Evolutionary conservation across 2,888 invertebrate species (phyloP), one percentile per base, ranked within the genome.

Genomic region (Lutraria lutraria): DNA sequence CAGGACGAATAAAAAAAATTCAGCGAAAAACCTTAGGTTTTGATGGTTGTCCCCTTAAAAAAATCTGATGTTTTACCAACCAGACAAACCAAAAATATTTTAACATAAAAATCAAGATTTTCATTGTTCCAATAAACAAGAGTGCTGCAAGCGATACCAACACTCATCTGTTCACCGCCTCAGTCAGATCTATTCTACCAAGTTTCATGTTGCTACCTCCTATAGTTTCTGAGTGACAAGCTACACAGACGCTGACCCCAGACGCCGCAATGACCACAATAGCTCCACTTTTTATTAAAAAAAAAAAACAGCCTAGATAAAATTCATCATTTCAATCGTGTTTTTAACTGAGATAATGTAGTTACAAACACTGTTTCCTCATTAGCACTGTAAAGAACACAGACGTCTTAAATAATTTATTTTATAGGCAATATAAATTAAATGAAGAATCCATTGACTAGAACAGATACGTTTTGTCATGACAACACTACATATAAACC

Each of bases 351-450:
- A 43, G 21, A 63, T 63, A 68, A n/a, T n/a, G 25, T 21, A n/a
- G 25, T 12, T 25, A 63, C 63, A 12, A 25, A 68, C 8, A 4
- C 63, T 68, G 12, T 3, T 25, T 68, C n/a, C n/a, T 68, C 25
- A 68, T 68, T 25, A 68, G 63, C 12, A 68, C 63, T 25, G 63
- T 68, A 68, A 25, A 68, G 25, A 68, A 25, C n/a, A 10, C 12
- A n/a, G 0, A 25, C 13, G n/a, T 25, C 25, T 68, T 68, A 68
- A 8, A 25, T 68, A n/a, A 68, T 68, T n/a, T 68, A n/a, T 25
- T 68, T 68, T 68, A 68, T 68, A 68, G 63, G 63, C 63, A 68
- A 68, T 68, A 68, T 68, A 68, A 68, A 68, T 25, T 68, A 68
- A 68, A 68, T 25, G 63, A n/a, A 6, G 13, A 4, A 68, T n/a